phyloP scores from a whole-genome alignment of 2,888 invertebrate genomes.

The Neoscelio sp. region DNA sequence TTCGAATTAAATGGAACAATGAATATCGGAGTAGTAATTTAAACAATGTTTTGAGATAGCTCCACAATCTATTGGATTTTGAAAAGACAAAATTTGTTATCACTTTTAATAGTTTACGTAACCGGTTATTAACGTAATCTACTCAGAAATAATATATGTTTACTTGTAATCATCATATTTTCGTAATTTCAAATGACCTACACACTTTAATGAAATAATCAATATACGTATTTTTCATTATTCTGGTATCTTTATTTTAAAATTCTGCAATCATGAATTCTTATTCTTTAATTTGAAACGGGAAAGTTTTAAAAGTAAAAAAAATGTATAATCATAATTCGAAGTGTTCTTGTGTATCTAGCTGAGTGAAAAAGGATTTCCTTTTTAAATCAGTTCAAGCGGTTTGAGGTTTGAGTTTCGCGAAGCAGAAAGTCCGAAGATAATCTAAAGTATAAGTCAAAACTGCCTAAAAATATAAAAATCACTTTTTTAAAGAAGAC shows the following conservation, averaged over 20 bases:
- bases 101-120: no score
- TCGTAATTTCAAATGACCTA: no score
- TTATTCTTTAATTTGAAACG: slow-evolving; percentile 41
- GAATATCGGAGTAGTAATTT: no score
- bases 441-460: slow-evolving; percentile 59
- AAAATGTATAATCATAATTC: slow-evolving; percentile 63
- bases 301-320: slow-evolving; percentile 51
- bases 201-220: no score
- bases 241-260: slow-evolving; percentile 24
- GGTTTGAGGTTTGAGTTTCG: slow-evolving; percentile 56
- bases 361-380: slow-evolving; percentile 61
- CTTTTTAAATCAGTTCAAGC: slow-evolving; percentile 65
- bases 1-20: no score
- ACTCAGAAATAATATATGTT: no score
- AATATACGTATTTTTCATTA: no score
- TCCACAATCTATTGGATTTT: no score
- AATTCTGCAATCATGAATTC: slow-evolving; percentile 49
- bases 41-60: no score
- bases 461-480: slow-evolving; percentile 53
- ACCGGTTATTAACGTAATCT: no score
- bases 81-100: no score
- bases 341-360: slow-evolving; percentile 62
- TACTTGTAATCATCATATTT: no score
- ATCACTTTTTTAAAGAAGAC: slow-evolving; percentile 42
- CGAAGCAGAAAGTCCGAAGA: slow-evolving; percentile 57